Evolutionary conservation across 2,888 invertebrate species (phyloP).

Genomic region (Parapristionchus giblindavisi): DNA sequence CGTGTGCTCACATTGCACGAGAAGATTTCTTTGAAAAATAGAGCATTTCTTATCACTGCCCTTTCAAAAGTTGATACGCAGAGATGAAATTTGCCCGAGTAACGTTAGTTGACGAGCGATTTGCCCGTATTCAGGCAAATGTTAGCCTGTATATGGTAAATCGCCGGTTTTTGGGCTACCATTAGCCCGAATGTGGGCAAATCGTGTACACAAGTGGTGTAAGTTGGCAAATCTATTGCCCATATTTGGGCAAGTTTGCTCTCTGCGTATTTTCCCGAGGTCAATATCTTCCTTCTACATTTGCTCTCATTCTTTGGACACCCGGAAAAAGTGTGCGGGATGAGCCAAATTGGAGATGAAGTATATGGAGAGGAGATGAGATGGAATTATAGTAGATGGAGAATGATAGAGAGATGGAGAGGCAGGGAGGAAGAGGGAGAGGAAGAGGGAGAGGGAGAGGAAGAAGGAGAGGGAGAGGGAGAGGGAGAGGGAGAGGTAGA

Average conservation of each 20-base stretch:
- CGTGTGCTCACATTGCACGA: no score
- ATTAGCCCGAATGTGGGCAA: no score
- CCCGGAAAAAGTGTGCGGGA: neutral
- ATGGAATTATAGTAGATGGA: conserved; percentile 16
- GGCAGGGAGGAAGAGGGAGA: neutral
- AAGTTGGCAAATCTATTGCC: no score
- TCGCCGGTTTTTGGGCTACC: no score
- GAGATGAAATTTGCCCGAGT: no score
- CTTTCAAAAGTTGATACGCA: no score
- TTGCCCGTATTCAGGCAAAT: no score
- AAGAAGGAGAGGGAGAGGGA: neutral
- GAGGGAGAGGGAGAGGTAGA: neutral
- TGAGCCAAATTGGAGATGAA: conserved; percentile 11
- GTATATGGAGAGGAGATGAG: conserved; percentile 11
- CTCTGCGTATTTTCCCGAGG: neutral
- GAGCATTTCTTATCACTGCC: no score
- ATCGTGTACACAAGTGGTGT: no score
- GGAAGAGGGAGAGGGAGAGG: neutral
- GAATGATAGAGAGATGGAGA: conserved; percentile 10
- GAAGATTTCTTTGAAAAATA: no score
- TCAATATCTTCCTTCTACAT: neutral
- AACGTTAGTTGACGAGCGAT: no score
- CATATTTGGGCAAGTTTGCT: neutral
- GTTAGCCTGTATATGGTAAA: no score
- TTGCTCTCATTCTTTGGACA: neutral